Conservation (phyloP, 2,113 vertebrate species). For the Nothoprocta pentlandii region DNA sequence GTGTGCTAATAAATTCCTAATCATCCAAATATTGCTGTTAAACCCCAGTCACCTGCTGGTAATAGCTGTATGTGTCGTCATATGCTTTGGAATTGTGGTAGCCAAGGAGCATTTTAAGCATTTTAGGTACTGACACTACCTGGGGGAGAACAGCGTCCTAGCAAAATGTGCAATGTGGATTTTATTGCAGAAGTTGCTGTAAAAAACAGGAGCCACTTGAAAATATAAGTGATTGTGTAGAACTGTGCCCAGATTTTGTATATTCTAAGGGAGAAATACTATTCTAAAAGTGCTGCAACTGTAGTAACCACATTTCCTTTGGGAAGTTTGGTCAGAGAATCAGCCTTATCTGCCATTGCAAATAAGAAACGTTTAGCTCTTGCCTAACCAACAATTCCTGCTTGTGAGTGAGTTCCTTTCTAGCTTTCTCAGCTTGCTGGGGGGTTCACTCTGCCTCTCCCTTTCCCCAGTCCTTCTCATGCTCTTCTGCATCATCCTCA, state of each 20-base stretch:
- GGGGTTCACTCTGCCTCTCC: neutral
- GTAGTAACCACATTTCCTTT: neutral
- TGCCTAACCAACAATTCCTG: neutral
- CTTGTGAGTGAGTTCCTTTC: neutral
- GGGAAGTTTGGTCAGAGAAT: neutral
- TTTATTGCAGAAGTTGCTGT: neutral
- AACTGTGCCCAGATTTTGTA: neutral
- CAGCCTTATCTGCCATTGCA: fast-evolving
- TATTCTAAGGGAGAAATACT: neutral
- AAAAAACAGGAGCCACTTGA: neutral
- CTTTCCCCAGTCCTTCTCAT: neutral
- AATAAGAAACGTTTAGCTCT: neutral
- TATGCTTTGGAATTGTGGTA: neutral
- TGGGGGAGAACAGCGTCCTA: neutral
- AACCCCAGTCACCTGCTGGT: neutral
- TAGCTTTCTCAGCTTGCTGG: neutral
- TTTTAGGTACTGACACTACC: neutral
- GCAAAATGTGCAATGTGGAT: neutral
- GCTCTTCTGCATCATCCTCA: neutral
- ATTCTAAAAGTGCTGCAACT: neutral
- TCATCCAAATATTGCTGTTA: neutral
- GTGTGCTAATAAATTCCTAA: neutral
- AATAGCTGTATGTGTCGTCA: neutral
- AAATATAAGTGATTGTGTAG: neutral
- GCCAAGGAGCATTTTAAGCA: neutral